A percentile compares a stretch with the other conserved stretches of the same genome.
Evolutionary conservation across 2,888 invertebrate species (phyloP).

Genomic region (Latheticus oryzae): DNA sequence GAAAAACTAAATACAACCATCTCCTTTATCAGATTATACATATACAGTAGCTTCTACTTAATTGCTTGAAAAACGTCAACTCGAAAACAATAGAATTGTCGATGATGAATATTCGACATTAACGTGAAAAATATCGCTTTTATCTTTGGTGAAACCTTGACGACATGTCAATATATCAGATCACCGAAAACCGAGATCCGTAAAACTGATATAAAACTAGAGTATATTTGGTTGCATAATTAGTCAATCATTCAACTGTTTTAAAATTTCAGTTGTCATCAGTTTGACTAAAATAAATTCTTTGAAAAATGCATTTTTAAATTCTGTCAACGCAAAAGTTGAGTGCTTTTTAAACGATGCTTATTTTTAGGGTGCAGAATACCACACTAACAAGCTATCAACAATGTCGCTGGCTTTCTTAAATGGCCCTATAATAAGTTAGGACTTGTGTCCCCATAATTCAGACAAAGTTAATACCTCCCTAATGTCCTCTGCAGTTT

Average conservation of each 20-base stretch:
- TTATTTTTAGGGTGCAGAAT: conserved; percentile 38
- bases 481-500: conserved; percentile 59
- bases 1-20: conserved; percentile 32
- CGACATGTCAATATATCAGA: conserved; percentile 55
- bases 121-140: conserved; percentile 59
- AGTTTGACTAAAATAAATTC: conserved; percentile 52
- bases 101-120: conserved; percentile 56
- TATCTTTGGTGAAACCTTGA: conserved; percentile 50
- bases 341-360: conserved; percentile 53
- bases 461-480: conserved; percentile 57
- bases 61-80: conserved; percentile 55
- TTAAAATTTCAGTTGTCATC: no score
- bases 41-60: conserved; percentile 55
- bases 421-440: conserved; percentile 57
- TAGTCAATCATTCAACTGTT: conserved; percentile 40
- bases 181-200: conserved; percentile 9
- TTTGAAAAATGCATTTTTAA: conserved; percentile 45
- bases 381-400: conserved; percentile 48
- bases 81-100: conserved; percentile 47
- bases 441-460: conserved; percentile 52
- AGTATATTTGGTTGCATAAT: conserved; percentile 42
- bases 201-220: conserved; percentile 5
- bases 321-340: conserved; percentile 46
- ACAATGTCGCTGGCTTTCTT: conserved; percentile 48
- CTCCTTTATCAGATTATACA: conserved; percentile 53